These are phyloP conservation scores for Bombus vancouverensis DNA, from an alignment of 1,140 invertebrate species.

Conservation along the genomic window DNA sequence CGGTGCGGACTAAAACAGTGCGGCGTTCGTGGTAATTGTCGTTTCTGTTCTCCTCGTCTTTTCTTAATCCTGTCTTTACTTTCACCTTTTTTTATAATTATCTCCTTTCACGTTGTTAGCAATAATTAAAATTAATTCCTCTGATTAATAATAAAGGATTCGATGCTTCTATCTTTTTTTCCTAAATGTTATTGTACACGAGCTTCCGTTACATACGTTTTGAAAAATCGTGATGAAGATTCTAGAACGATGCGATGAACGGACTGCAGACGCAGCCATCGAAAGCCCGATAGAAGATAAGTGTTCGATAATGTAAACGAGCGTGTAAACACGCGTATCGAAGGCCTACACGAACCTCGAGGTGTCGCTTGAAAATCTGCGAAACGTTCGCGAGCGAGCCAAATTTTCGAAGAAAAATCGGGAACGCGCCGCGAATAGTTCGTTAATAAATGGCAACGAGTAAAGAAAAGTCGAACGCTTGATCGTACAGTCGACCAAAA, in stretches of 20 bases:
- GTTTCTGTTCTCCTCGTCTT: neutral
- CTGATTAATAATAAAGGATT: neutral
- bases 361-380: neutral
- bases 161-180: neutral
- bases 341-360: constrained; percentile 31
- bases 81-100: neutral
- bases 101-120: neutral
- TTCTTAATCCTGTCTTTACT: neutral
- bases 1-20: neutral
- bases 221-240: neutral
- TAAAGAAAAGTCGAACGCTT: constrained; percentile 12
- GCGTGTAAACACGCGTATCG: neutral
- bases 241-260: constrained; percentile 15
- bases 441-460: neutral
- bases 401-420: neutral
- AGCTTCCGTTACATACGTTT: neutral
- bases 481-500: constrained; percentile 35
- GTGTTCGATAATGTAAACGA: constrained; percentile 2
- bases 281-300: neutral
- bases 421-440: neutral
- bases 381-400: neutral
- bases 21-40: neutral
- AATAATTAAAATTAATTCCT: neutral
- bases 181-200: neutral
- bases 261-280: constrained; percentile 43